These are phyloP conservation scores for Rhizoglyphus robini DNA, from an alignment of 1,140 invertebrate genomes.

Conservation along the genomic window DNA sequence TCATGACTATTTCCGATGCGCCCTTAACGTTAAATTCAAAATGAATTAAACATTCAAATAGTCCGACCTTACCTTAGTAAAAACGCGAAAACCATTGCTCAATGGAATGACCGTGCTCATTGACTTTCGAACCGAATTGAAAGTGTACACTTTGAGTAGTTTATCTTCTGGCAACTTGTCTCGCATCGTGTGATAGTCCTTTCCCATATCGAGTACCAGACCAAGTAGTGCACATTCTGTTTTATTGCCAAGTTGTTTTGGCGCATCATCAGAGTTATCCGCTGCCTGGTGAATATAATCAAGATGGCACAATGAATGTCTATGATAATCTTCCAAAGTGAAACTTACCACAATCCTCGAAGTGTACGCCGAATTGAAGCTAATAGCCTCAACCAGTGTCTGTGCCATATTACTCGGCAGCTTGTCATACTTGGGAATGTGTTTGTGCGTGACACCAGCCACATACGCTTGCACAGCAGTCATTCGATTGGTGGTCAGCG, in stretches of 20 bases:
- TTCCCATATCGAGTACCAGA: slow-evolving; percentile 73
- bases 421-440: slow-evolving; percentile 57
- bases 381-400: slow-evolving; percentile 66
- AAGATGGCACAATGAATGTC: no score
- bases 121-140: slow-evolving; percentile 94
- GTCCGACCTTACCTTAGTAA: no score
- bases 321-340: no score
- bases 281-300: no score
- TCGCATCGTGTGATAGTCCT: slow-evolving; percentile 78
- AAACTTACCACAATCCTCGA: slow-evolving; percentile 79
- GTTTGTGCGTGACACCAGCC: slow-evolving; percentile 31
- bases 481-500: slow-evolving; percentile 96
- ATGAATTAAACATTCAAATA: no score
- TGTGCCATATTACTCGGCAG: slow-evolving; percentile 68
- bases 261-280: slow-evolving; percentile 63
- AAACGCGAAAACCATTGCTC: slow-evolving; percentile 73
- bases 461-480: slow-evolving; percentile 74
- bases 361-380: slow-evolving; percentile 92
- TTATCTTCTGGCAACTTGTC: slow-evolving; percentile 77
- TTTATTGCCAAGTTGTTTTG: slow-evolving; percentile 97
- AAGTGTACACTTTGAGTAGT: slow-evolving; percentile 91
- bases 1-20: slow-evolving; percentile 96
- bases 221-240: slow-evolving; percentile 94
- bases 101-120: slow-evolving; percentile 87
- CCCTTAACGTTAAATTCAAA: no score